A percentile compares a stretch with the other conserved stretches of the same genome.
Evolutionary conservation across 2,888 invertebrate species (phyloP).

Genomic region (Osmoderma eremita): DNA sequence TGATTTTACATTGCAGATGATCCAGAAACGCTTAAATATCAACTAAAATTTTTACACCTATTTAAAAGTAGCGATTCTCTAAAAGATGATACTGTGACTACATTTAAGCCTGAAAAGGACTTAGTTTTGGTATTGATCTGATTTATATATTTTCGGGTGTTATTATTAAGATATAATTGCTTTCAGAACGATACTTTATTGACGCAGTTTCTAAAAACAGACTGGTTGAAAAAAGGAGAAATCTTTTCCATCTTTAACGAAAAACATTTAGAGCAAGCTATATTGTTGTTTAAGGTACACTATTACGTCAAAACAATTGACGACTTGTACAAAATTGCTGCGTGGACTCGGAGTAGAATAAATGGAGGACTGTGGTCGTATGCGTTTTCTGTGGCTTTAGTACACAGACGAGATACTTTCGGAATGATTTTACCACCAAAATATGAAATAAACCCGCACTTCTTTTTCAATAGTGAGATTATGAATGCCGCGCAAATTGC

Average conservation of each 20-base stretch:
- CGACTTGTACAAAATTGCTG: constrained; percentile 75
- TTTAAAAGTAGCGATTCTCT: constrained; percentile 71
- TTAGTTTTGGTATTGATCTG: too few species aligned
- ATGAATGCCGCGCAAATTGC: constrained; percentile 74
- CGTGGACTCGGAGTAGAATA: constrained; percentile 78
- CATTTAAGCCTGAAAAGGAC: too few species aligned
- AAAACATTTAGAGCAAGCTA: constrained; percentile 71
- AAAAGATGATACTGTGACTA: too few species aligned
- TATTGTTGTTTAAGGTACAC: constrained; percentile 73
- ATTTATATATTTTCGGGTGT: too few species aligned
- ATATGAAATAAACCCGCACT: constrained; percentile 78
- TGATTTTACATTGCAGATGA: constrained; percentile 47
- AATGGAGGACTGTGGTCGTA: constrained; percentile 78
- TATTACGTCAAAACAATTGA: constrained; percentile 77
- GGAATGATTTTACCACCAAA: constrained; percentile 75
- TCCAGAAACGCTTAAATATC: constrained; percentile 48
- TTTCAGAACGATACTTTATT: constrained; percentile 70
- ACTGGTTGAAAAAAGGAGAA: too few species aligned
- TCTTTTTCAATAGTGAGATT: constrained; percentile 75
- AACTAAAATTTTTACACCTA: constrained; percentile 68
- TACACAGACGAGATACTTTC: constrained; percentile 72
- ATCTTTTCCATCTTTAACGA: constrained; percentile 72
- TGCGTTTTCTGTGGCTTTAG: constrained; percentile 70
- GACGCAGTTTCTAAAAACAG: too few species aligned
- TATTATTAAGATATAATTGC: too few species aligned